Conservation (phyloP, 2,888 invertebrate species). For the Troides helena region DNA sequence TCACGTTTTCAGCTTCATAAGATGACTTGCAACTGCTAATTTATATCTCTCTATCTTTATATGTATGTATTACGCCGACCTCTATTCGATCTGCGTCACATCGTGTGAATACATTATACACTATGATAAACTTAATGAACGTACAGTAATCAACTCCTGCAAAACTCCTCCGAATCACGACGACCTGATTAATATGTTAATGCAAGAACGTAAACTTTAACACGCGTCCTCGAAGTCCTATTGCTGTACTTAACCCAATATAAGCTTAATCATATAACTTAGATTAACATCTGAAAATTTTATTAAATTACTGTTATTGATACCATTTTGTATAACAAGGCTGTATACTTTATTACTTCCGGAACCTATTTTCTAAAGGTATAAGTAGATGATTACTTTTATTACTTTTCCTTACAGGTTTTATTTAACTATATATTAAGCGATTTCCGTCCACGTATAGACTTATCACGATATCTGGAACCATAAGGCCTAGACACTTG, state of each 20-base stretch:
- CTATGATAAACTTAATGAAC: slow-evolving; percentile 10
- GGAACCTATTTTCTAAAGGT: no score
- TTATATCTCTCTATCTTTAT: neutral
- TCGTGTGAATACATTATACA: slow-evolving; percentile 2
- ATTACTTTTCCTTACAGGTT: no score
- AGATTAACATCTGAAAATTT: no score
- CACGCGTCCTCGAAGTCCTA: slow-evolving; percentile 12
- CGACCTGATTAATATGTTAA: slow-evolving; percentile 26
- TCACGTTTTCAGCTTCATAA: neutral
- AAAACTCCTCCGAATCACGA: slow-evolving; percentile 2
- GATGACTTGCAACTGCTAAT: neutral
- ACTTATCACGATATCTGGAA: no score
- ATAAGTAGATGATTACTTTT: no score
- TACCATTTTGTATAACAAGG: no score
- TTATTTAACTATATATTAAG: no score
- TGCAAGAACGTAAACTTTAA: slow-evolving; percentile 20
- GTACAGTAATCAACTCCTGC: neutral
- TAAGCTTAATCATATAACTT: slow-evolving; percentile 5
- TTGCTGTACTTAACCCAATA: slow-evolving; percentile 22
- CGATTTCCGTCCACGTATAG: no score
- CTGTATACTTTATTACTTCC: no score
- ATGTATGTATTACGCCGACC: neutral
- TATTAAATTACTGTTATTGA: no score
- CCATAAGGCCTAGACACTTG: no score
- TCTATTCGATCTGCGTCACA: neutral